Evolutionary conservation across 2,113 vertebrate genomes (phyloP), one percentile per base, ranked within the genome.

Genomic region (Corydoras sp.): DNA sequence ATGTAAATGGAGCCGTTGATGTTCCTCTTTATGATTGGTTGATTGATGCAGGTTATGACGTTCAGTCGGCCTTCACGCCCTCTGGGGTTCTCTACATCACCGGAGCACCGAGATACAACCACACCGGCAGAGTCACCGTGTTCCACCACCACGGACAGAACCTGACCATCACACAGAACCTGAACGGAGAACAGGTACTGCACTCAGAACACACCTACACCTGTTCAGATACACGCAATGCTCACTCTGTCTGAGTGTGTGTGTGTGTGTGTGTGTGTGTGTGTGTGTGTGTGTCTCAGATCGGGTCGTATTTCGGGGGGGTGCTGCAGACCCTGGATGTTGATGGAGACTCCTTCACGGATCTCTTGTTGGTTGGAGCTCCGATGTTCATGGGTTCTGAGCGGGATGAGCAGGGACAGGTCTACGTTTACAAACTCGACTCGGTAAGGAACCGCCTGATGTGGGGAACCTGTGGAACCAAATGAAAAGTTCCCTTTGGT

Each of bases 321-420:
- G 92, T 98, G 31, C 87, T 99, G 65, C 96, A 94, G 58, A 95
- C 94, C 0, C 8, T 95, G 0, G 95, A 98, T 18, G 83, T 97
- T 0, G 72, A 99, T 0, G 84, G 78, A 9, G 96, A 99, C 78
- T 90, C 88, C 2, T 80, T 86, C 79, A 98, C 93, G 0, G 96
- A 99, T 63, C 78, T 98, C 18, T 92, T 99, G 67, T 85, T 99
- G 31, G 88, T 99, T 0, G 96, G 95, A 48, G 92, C 96, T 11
- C 96, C 96, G 2, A 97, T 92, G 90, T 99, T 88, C 80, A 99
- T 99, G 96, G 96, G 96, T 60, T 81, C 87, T n/a, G 95, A 98
- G 56, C 91, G 91, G 50, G 89, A 96, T 1, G 96, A 99, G 71
- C 95, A 97, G 82, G 96, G 96, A 30, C 95, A 93, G 72, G 96